Base-by-base conservation (phyloP, 2,797 vertebrate species). In the Clarias pachynema region DNA sequence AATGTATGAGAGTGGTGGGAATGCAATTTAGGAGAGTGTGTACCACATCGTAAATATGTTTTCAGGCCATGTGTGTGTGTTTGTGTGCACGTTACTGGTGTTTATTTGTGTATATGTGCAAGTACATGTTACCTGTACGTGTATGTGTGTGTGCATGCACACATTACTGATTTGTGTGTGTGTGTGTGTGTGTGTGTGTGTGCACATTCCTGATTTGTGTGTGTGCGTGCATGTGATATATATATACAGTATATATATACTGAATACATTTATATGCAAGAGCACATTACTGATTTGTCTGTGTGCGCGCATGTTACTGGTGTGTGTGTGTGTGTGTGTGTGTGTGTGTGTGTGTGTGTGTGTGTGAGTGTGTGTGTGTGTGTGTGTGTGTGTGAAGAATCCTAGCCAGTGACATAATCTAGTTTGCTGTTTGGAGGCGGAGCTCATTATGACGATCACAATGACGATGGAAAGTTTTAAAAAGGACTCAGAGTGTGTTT, bases 1-100 rank as follows among this genome's bases (percentile, higher is more conserved):
- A 12, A 49, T 49, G 44, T 49, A 12, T 49, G 44, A 49, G 68
- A 70, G 31, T 37, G 65, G 57, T 57, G 66, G 53, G 53, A 84
- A 81, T 66, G 70, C 82, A 62, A 81, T 84, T 81, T 68, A 87
- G 78, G 56, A 77, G 63, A 70, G 72, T 20, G n/a, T 40, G 63
- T 62, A 57, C 49, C 63, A 44, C 69, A 22, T 59, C 49, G 78
- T 84, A 81, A 84, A 73, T 73, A 84, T 44, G 59, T n/a, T 81
- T 77, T 29, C 29, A 5, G 16, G 31, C 66, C 8, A 0, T 20
- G 29, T 68, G 29, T 34, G 29, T 68, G 68, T 69, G 68, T 70
- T 4, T 70, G 68, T 26, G 12, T 29, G 63, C 16, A 22, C 7
- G 20, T 20, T 20, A 57, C 56, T 16, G 18, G 18, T 20, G 4